Evolutionary conservation across 2,113 vertebrate genomes (phyloP).

Genomic region (Cyanoderma ruficeps): DNA sequence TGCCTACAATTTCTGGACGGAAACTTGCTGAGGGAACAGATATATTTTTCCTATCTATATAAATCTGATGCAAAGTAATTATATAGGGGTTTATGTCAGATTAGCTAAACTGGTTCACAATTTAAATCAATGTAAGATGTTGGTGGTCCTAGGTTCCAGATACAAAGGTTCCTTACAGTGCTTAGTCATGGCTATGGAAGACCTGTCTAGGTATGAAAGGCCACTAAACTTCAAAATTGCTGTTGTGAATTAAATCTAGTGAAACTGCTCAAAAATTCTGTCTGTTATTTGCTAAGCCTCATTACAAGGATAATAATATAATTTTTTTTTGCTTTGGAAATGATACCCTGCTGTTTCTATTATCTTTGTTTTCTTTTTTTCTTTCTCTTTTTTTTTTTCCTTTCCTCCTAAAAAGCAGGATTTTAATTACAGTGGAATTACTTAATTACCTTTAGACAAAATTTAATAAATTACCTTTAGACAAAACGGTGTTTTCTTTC

Average conservation of each 20-base stretch:
- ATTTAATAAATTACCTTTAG: not conserved
- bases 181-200: not conserved
- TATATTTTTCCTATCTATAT: not conserved
- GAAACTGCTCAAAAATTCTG: not conserved
- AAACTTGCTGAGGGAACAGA: not conserved
- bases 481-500: not conserved
- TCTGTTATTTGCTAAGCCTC: not conserved
- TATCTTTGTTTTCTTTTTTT: not conserved
- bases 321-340: not conserved
- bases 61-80: not conserved
- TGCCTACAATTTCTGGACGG: not conserved
- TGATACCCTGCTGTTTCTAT: not conserved
- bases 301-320: not conserved
- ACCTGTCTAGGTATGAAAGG: not conserved
- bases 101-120: not conserved
- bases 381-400: accelerated
- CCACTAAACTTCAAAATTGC: not conserved
- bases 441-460: not conserved
- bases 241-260: not conserved
- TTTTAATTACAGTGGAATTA: not conserved
- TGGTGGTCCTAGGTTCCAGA: not conserved
- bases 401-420: not conserved
- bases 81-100: not conserved
- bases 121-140: not conserved
- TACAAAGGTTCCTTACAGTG: not conserved